phyloP scores from a whole-genome alignment of 2,113 vertebrate genomes.

The Orientallactaga bullata region DNA sequence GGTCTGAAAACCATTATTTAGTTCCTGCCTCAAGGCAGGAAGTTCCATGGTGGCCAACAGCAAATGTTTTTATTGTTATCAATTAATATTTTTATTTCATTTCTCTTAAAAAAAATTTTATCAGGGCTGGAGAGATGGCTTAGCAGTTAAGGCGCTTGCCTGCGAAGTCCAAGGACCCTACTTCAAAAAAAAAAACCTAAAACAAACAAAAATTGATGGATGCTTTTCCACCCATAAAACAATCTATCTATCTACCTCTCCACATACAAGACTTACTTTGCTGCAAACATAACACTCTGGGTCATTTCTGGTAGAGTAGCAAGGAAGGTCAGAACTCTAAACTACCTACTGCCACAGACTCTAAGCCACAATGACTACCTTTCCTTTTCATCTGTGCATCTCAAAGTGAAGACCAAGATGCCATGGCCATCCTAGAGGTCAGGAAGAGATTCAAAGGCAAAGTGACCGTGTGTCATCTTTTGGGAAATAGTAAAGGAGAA shows the following conservation, averaged over 20 bases:
- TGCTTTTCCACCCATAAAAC: not conserved
- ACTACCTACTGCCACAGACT: not conserved
- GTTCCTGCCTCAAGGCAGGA: not conserved
- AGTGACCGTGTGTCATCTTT: not conserved
- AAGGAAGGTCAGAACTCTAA: not conserved
- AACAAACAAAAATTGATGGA: not conserved
- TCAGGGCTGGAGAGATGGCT: not conserved
- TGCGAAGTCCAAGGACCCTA: too few relatives aligned
- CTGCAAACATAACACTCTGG: not conserved
- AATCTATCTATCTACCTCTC: not conserved
- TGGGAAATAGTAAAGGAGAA: too few relatives aligned
- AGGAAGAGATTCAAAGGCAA: not conserved
- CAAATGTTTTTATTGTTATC: slow-evolving; percentile 1
- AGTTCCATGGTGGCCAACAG: not conserved
- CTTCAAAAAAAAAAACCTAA: not conserved
- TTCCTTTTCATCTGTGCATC: not conserved
- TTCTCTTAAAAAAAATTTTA: slow-evolving; percentile 38
- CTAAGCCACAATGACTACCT: not conserved
- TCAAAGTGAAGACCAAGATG: not conserved
- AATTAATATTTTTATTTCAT: not conserved
- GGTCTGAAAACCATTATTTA: not conserved
- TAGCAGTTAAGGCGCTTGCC: too few relatives aligned
- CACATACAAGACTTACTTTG: not conserved
- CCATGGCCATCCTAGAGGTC: not conserved
- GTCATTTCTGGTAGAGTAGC: not conserved